Evolutionary conservation across 2,797 vertebrate genomes (phyloP).

Genomic region (Clarias pachynema): DNA sequence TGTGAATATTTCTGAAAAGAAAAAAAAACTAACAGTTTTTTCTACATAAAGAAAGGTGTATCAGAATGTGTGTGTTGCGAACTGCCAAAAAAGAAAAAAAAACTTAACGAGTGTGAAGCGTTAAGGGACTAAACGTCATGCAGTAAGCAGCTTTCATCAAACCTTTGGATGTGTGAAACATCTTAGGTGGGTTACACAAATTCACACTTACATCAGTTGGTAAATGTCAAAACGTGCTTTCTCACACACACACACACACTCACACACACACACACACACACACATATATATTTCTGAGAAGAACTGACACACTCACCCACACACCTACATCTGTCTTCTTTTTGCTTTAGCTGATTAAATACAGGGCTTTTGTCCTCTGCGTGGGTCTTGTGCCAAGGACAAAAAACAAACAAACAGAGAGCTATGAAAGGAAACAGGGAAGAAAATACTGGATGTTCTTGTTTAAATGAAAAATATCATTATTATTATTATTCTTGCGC

Average conservation of each 20-base stretch:
- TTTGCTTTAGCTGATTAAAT: slow-evolving; percentile 74
- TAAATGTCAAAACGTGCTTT: background rate
- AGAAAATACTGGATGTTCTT: background rate
- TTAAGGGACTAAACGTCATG: background rate
- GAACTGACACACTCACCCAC: slow-evolving; percentile 20
- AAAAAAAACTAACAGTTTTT: background rate
- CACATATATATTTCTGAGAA: slow-evolving; percentile 15
- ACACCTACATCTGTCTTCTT: slow-evolving; percentile 53
- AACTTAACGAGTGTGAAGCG: background rate
- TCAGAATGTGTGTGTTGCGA: background rate
- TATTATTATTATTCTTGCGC: background rate
- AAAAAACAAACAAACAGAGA: background rate
- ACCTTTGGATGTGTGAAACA: background rate
- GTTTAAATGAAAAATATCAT: background rate
- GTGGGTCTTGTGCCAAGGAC: slow-evolving; percentile 51
- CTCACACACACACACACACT: background rate
- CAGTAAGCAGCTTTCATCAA: background rate
- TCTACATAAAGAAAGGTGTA: background rate
- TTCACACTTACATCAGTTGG: background rate
- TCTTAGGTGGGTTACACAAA: background rate
- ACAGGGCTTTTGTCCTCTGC: slow-evolving; percentile 67
- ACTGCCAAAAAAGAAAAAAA: background rate
- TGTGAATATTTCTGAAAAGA: background rate
- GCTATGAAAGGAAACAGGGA: background rate
- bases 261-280: background rate